Percentiles rank a stretch among this genome's conserved stretches.
Evolutionary conservation across 2,888 invertebrate species (phyloP).

Genomic region (Parnassius smintheus): DNA sequence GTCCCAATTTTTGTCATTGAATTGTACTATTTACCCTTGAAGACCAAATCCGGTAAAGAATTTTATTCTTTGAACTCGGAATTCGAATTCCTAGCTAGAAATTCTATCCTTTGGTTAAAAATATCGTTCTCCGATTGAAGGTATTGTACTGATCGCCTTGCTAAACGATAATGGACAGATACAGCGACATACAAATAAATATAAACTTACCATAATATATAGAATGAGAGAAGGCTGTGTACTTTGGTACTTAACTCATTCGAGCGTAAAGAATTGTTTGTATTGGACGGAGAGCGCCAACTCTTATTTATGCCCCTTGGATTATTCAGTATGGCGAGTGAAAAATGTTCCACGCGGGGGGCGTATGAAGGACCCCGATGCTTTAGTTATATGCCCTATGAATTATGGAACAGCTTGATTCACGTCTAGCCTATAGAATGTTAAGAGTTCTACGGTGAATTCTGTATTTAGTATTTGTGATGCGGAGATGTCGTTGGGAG

Average conservation of each 20-base stretch:
- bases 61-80: no score
- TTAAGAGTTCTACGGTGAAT: slow-evolving; percentile 33
- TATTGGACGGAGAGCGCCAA: slow-evolving; percentile 36
- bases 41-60: no score
- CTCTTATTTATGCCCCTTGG: slow-evolving; percentile 54
- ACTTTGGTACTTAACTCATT: slow-evolving; percentile 41
- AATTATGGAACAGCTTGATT: slow-evolving; percentile 72
- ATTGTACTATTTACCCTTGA: no score
- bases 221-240: background rate
- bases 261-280: slow-evolving; percentile 54
- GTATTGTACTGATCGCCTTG: no score
- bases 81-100: no score
- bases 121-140: no score
- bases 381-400: slow-evolving; percentile 63
- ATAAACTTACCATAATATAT: background rate
- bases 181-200: background rate
- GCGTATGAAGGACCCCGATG: slow-evolving; percentile 52
- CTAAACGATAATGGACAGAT: no score
- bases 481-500: slow-evolving; percentile 18
- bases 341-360: slow-evolving; percentile 73
- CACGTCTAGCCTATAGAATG: slow-evolving; percentile 57
- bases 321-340: slow-evolving; percentile 58
- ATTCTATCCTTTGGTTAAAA: no score
- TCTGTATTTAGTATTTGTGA: slow-evolving; percentile 26
- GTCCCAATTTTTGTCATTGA: no score